A percentile compares a stretch with the other conserved stretches of the same genome.
Evolutionary conservation across 2,113 vertebrate species (phyloP).

Genomic region (Ammodytes dubius): DNA sequence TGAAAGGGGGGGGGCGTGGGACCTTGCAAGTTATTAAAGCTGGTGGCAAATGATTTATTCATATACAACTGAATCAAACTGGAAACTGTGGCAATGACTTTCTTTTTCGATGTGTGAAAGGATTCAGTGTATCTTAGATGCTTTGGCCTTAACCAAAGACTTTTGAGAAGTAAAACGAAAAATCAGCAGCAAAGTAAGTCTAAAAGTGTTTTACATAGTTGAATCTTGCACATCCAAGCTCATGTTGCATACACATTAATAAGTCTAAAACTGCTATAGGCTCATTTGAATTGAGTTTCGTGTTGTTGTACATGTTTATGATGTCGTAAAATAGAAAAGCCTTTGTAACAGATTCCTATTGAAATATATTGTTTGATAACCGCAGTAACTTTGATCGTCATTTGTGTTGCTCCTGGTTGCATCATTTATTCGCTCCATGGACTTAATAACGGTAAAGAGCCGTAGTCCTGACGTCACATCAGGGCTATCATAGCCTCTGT

Average conservation of each 20-base stretch:
- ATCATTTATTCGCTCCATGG: constrained; percentile 1
- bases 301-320: not conserved
- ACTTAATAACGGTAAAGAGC: not conserved
- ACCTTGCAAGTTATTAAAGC: not conserved
- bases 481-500: not conserved
- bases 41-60: not conserved
- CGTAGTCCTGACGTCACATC: not conserved
- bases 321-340: not conserved
- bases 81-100: not conserved
- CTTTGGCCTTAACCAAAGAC: not conserved
- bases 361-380: not conserved
- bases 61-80: not conserved
- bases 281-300: too few relatives aligned
- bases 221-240: not conserved
- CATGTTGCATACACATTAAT: not conserved
- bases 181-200: too few relatives aligned
- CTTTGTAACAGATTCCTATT: not conserved
- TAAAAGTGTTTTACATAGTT: not conserved
- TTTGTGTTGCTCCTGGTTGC: constrained; percentile 17
- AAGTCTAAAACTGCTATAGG: not conserved
- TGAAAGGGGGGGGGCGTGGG: not conserved
- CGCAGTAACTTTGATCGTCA: not conserved
- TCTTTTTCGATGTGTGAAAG: not conserved
- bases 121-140: not conserved
- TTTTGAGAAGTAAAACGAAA: too few relatives aligned